phyloP scores from a whole-genome alignment of 1,140 invertebrate species.

The Atta texana region DNA sequence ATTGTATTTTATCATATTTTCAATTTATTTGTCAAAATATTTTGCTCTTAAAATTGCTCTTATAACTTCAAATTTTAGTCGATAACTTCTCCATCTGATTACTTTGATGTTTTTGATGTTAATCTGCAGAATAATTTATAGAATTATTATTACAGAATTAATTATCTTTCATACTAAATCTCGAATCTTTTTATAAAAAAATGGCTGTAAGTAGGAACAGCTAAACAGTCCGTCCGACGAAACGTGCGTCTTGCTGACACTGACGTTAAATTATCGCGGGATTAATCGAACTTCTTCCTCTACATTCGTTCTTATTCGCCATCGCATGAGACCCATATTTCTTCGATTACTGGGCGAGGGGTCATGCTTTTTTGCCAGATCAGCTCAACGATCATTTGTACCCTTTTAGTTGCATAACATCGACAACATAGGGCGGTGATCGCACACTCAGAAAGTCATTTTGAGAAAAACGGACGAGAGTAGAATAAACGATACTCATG shows the following conservation, averaged over 20 bases:
- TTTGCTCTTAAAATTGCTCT: neutral
- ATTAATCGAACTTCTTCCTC: slow-evolving; percentile 17
- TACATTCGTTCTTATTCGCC: slow-evolving; percentile 38
- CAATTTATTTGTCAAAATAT: neutral
- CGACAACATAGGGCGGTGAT: slow-evolving; percentile 16
- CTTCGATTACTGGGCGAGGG: slow-evolving; percentile 30
- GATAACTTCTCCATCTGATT: neutral
- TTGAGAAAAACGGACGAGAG: slow-evolving; percentile 23
- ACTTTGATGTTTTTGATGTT: neutral
- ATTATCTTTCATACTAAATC: slow-evolving; percentile 13
- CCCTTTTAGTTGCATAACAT: slow-evolving; percentile 37
- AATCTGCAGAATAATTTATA: neutral
- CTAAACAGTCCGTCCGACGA: slow-evolving; percentile 25
- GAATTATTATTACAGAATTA: neutral
- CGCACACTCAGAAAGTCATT: slow-evolving; percentile 41
- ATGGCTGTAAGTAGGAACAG: neutral
- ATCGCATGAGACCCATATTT: slow-evolving; percentile 27
- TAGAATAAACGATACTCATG: slow-evolving; percentile 39
- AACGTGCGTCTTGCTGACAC: slow-evolving; percentile 32
- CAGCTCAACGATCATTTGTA: slow-evolving; percentile 24
- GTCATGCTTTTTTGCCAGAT: slow-evolving; percentile 38
- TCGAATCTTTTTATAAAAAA: neutral
- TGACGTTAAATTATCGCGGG: slow-evolving; percentile 52
- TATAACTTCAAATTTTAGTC: neutral
- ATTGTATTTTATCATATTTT: neutral